These are phyloP conservation scores for Pelobates cultripes DNA, from an alignment of 2,797 vertebrate genomes.

Conservation along the genomic window DNA sequence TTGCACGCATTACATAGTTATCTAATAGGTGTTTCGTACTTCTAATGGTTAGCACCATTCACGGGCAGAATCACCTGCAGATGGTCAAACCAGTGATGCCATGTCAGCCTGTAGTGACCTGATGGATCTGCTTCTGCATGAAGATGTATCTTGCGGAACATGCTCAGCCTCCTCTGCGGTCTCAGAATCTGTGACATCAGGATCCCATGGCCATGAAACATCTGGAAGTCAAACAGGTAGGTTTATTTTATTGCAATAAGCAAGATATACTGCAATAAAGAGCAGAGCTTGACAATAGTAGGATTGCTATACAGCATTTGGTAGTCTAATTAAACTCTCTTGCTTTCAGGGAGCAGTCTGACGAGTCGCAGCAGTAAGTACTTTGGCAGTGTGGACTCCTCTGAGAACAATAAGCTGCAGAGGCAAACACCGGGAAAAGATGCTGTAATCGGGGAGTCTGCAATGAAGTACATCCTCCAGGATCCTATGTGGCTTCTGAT, in stretches of 20 bases:
- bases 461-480: conserved; percentile 82
- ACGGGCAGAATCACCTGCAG: conserved; percentile 67
- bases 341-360: conserved; percentile 80
- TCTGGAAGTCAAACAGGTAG: conserved; percentile 83
- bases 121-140: conserved; percentile 84
- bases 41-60: not conserved
- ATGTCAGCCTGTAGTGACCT: conserved; percentile 86
- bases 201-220: conserved; percentile 77
- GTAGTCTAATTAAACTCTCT: not conserved
- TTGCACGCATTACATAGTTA: not conserved
- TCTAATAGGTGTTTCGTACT: not conserved
- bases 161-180: conserved; percentile 82
- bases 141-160: conserved; percentile 83
- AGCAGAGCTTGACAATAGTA: not conserved
- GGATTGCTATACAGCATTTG: no score
- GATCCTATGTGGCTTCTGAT: conserved; percentile 89
- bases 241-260: not conserved
- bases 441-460: conserved; percentile 68
- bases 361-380: conserved; percentile 88
- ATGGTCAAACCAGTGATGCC: conserved; percentile 75
- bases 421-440: conserved; percentile 67
- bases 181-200: conserved; percentile 80
- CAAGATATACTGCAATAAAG: not conserved
- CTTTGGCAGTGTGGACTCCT: conserved; percentile 88
- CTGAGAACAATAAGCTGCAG: conserved; percentile 78